These are phyloP conservation scores for Hybos culiciformis DNA, from an alignment of 2,888 invertebrate species.

Conservation along the genomic window DNA sequence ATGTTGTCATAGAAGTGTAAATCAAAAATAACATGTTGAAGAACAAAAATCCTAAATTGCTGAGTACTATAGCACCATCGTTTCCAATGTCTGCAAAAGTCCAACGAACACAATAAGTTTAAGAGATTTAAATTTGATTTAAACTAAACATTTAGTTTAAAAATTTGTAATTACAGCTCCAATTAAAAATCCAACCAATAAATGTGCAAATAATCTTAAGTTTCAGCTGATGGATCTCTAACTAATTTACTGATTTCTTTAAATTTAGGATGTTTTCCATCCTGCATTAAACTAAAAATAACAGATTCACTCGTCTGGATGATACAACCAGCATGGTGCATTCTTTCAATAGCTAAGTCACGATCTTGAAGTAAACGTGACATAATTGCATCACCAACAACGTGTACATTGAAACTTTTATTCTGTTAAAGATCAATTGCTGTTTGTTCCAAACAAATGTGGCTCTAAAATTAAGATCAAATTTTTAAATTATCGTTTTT, in stretches of 20 bases:
- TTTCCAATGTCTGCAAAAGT: too few relatives aligned
- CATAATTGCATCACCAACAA: slow-evolving; percentile 63
- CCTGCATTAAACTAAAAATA: slow-evolving; percentile 57
- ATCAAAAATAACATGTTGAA: too few relatives aligned
- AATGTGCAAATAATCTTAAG: too few relatives aligned
- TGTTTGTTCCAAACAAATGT: slow-evolving; percentile 68
- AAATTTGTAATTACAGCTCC: too few relatives aligned
- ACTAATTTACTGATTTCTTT: slow-evolving; percentile 53
- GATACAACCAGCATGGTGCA: slow-evolving; percentile 61
- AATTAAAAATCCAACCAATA: too few relatives aligned
- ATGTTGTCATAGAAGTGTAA: too few relatives aligned
- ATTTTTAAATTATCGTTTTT: neutral
- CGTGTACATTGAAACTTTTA: slow-evolving; percentile 51
- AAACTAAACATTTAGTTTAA: too few relatives aligned
- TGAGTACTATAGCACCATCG: too few relatives aligned
- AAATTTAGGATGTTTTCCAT: slow-evolving; percentile 62
- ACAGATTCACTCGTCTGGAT: slow-evolving; percentile 66
- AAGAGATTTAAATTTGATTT: too few relatives aligned
- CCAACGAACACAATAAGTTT: too few relatives aligned
- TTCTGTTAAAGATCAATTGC: slow-evolving; percentile 50
- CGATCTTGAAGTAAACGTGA: slow-evolving; percentile 58
- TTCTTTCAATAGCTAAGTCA: slow-evolving; percentile 53
- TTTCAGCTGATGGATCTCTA: too few relatives aligned
- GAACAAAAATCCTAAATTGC: too few relatives aligned
- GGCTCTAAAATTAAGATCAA: slow-evolving; percentile 42